Base-by-base conservation (phyloP, 2,888 invertebrate genomes). In the Blera fallax region DNA sequence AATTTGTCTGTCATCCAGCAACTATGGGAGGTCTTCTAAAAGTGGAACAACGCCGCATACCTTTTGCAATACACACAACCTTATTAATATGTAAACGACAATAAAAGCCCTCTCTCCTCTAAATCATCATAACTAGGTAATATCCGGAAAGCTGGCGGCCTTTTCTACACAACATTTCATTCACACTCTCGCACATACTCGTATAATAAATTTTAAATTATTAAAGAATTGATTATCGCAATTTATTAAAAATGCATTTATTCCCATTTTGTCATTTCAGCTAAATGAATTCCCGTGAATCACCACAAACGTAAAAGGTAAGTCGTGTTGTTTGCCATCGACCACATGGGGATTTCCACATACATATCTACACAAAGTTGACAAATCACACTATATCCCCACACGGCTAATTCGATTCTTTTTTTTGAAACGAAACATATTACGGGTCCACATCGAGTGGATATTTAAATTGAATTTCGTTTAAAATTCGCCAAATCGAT, bases 241-340 rank as follows among this genome's bases (percentile, higher is more conserved):
- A 74, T 67, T 76, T 80, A 45, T 76, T 52, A 60, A 62, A 73
- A 69, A 29, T 69, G 27, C 56, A 81, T 77, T 60, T 65, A 76
- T 40, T 72, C 48, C 34, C 69, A 43, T 64, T 65, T 50, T 58
- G 24, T 74, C 60, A 2, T 80, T 74, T 64, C 81, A 85, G 81
- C 72, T 85, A 72, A 77, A 85, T 85, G 85, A 76, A 40, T 76
- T 77, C 54, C 43, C 37, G 81, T 81, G 81, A 85, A 81, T 85
- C 74, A 74, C 54, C 67, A 37, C 74, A 69, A 52, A 74, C 56
- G 80, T 80, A 73, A 70, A 84, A 80, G 84, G 84, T 84, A 80
- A 84, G 79, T 79, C 29, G 45, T 83, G 32, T 27, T 7, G 7
- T 48, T 37, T 18, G 32, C 11, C 11, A 21, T 14, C 27, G 50